A percentile compares a stretch with the other conserved stretches of the same genome.
Conservation (phyloP, 2,113 vertebrate species). For the Periophthalmodon schlosseri region DNA sequence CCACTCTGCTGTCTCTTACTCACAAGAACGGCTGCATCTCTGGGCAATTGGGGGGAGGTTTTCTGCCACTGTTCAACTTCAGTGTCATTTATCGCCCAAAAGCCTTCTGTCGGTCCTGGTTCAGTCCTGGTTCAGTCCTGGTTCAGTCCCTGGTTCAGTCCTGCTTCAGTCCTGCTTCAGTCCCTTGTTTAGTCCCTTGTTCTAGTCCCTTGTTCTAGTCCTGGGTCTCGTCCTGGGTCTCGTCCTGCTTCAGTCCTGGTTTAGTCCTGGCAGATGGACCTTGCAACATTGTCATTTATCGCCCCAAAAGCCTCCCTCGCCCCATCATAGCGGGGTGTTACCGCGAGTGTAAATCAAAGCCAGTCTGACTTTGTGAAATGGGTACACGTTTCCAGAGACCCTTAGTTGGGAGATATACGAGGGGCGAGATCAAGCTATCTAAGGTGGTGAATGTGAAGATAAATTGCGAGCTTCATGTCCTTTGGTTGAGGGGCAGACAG, state of each 20-base stretch:
- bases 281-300: constrained; percentile 59
- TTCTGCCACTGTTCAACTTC: constrained; percentile 64
- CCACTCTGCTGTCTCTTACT: constrained; percentile 21
- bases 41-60: constrained; percentile 55
- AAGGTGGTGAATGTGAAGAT: constrained; percentile 39
- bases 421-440: constrained; percentile 43
- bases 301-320: constrained; percentile 29
- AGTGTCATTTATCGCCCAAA: no score
- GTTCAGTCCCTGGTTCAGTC: no score
- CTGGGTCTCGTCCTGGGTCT: no score
- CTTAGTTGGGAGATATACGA: constrained; percentile 56
- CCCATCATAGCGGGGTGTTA: constrained; percentile 56
- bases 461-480: constrained; percentile 53
- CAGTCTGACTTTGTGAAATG: constrained; percentile 69
- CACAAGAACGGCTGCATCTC: constrained; percentile 42
- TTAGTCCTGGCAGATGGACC: constrained; percentile 42
- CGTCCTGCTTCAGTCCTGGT: no score
- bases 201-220: no score
- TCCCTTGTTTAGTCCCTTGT: no score
- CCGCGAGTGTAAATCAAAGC: constrained; percentile 65
- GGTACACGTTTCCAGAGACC: constrained; percentile 44
- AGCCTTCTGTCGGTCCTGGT: no score
- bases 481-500: constrained; percentile 47
- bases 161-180: no score
- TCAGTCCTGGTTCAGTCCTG: no score